Evolutionary conservation across 1,140 invertebrate species (phyloP), one percentile per base, ranked within the genome.

Genomic region (Aphelenchoides avenae): DNA sequence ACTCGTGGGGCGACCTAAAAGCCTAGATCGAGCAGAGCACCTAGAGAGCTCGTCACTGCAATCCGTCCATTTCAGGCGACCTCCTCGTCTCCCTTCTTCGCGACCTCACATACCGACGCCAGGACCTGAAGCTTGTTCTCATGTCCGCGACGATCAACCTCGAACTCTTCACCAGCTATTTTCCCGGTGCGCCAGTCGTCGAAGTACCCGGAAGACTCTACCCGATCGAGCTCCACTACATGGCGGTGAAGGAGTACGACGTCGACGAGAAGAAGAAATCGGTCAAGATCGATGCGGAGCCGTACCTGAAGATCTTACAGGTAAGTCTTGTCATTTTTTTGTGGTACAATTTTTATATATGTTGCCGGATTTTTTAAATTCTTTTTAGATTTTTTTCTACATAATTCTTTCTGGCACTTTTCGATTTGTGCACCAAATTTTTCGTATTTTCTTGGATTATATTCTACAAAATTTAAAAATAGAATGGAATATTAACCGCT

Each of bases 131-230:
- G 79, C 79, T 99, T 5, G 86, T 98, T 15, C 83, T 99, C 0
- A 99, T 99, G 94, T 96, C 91, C 5, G 94, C 94, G 11, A 98
- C 94, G 1, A 96, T 98, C 36, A 98, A 98, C 80, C 87, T 97
- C 37, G 82, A 91, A 62, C 80, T 97, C 1, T 98, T 97, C 79
- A 84, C 84, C 59, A 81, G 85, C 58, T 98, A 93, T 79, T 98
- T 97, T 80, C 82, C 86, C 57, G 81, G 86, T 39, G 87, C 87
- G 34, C 84, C 84, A 63, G 83, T 92, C 41, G 86, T 94, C 66
- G 83, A 91, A 80, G 86, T 98, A 27, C 93, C 93, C 31, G 93
- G 94, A 5, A 82, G 94, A 55, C 80, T 96, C 15, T 92, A 86
- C 81, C 89, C 91, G 1, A 97, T 65, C 33, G 63, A 65, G 52